Evolutionary conservation across 2,797 vertebrate species (phyloP).

Genomic region (Tenualosa thibaudeaui): DNA sequence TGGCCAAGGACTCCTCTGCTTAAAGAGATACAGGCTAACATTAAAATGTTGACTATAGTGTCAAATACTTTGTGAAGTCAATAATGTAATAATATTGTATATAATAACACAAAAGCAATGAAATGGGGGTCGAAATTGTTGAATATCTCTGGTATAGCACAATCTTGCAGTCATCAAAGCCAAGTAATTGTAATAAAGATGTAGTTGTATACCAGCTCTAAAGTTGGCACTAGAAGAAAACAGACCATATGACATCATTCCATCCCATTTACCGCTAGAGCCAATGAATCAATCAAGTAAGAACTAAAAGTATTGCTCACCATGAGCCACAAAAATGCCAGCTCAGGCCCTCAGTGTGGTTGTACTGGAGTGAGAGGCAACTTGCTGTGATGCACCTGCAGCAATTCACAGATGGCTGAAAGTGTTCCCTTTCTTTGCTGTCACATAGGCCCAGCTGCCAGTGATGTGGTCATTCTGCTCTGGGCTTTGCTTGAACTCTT

Average conservation of each 20-base stretch:
- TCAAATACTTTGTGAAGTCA: too few relatives aligned
- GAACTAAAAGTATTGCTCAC: not conserved
- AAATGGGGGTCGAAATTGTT: too few relatives aligned
- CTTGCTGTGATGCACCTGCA: not conserved
- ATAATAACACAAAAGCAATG: too few relatives aligned
- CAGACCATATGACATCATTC: not conserved
- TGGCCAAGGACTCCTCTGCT: too few relatives aligned
- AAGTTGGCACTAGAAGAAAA: too few relatives aligned
- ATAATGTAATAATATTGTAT: too few relatives aligned
- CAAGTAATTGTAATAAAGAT: too few relatives aligned
- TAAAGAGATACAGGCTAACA: too few relatives aligned
- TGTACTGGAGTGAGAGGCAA: not conserved
- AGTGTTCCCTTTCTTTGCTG: not conserved
- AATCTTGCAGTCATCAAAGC: too few relatives aligned
- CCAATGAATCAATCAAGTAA: not conserved
- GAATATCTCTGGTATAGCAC: too few relatives aligned
- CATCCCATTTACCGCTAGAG: not conserved
- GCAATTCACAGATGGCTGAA: not conserved
- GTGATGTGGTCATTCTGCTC: constrained; percentile 51
- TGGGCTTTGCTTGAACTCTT: not conserved
- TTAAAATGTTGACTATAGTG: too few relatives aligned
- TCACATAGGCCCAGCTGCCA: not conserved
- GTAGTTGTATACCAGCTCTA: too few relatives aligned
- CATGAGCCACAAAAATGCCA: not conserved
- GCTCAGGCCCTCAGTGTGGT: not conserved